phyloP scores from a whole-genome alignment of 2,888 invertebrate species.

The Elegia similella region DNA sequence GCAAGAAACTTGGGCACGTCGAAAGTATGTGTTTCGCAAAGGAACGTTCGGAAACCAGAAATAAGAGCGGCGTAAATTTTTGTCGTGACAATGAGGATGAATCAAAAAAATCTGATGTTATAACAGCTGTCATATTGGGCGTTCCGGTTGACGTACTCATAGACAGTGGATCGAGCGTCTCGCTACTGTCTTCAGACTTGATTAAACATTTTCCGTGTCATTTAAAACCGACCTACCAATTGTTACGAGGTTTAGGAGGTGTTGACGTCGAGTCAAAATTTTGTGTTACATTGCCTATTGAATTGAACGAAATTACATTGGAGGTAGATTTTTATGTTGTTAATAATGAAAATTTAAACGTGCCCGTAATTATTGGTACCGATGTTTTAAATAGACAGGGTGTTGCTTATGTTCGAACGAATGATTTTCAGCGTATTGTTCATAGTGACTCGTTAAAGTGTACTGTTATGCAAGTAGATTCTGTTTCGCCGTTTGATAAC shows the following conservation, averaged over 20 bases:
- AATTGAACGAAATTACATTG: neutral
- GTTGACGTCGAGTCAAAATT: neutral
- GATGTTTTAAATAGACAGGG: neutral
- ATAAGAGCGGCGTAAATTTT: neutral
- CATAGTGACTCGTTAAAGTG: no score
- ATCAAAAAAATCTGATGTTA: neutral
- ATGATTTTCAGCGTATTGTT: no score
- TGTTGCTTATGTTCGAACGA: no score
- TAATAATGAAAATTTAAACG: neutral
- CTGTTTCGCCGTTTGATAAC: no score
- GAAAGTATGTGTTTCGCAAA: neutral
- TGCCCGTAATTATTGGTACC: neutral
- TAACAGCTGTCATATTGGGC: neutral
- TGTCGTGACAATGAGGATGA: neutral
- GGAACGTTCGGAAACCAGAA: neutral
- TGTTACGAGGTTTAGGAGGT: neutral
- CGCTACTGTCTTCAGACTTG: neutral
- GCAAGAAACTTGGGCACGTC: neutral
- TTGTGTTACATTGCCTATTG: neutral
- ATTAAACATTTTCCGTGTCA: neutral
- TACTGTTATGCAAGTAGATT: no score
- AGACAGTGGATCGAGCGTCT: neutral
- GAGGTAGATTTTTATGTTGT: neutral
- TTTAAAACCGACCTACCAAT: neutral
- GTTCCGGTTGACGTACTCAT: neutral